These are phyloP conservation scores for Prunella fulvescens DNA, from an alignment of 2,113 vertebrate genomes.

Conservation along the genomic window DNA sequence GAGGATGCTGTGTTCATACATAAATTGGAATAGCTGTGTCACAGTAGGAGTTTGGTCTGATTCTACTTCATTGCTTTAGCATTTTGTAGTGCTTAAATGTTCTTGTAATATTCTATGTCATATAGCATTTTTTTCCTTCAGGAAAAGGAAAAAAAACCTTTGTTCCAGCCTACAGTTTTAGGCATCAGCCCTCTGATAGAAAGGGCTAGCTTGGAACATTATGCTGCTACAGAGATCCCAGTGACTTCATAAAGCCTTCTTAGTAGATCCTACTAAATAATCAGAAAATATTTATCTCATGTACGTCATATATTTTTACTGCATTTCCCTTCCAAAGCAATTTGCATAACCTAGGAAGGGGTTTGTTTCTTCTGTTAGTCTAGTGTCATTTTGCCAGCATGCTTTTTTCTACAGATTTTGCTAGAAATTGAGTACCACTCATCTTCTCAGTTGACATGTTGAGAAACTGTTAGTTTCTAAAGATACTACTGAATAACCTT, in stretches of 20 bases:
- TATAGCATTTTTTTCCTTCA: neutral
- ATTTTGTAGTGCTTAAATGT: neutral
- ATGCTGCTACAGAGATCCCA: neutral
- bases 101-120: neutral
- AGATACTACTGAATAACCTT: neutral
- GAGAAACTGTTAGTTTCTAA: neutral
- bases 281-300: neutral
- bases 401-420: neutral
- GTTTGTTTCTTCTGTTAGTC: neutral
- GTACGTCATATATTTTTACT: neutral
- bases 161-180: neutral
- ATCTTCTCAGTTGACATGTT: neutral
- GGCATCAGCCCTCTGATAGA: neutral
- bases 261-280: neutral
- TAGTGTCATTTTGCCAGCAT: neutral
- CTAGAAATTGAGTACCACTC: neutral
- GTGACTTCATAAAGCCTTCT: neutral
- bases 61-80: neutral
- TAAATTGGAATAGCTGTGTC: neutral
- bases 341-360: neutral
- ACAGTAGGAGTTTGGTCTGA: neutral
- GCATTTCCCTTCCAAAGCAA: neutral
- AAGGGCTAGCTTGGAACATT: neutral
- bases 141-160: neutral
- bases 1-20: neutral